phyloP scores from a whole-genome alignment of 2,888 invertebrate species.

The Ceriagrion tenellum region DNA sequence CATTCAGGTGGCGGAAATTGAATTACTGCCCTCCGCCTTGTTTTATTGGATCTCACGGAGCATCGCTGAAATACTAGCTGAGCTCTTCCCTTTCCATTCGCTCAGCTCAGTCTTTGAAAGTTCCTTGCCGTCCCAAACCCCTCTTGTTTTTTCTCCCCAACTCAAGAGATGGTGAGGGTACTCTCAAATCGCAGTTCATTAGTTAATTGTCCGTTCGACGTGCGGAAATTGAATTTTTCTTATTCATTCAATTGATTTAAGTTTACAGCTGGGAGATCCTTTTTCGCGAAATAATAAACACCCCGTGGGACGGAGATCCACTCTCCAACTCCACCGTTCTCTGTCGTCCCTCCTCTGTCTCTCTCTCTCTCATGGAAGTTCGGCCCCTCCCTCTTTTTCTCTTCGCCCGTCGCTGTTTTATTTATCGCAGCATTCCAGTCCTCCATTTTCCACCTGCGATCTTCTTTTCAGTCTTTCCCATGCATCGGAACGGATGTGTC shows the following conservation, averaged over 20 bases:
- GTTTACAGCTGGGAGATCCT: not conserved
- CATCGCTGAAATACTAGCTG: not conserved
- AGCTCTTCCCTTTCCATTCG: not conserved
- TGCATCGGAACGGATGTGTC: too few species aligned
- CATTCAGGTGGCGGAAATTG: not conserved
- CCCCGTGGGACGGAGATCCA: not conserved
- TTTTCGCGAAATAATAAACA: slow-evolving; percentile 29
- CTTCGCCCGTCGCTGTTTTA: too few species aligned
- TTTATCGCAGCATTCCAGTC: too few species aligned
- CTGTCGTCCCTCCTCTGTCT: not conserved
- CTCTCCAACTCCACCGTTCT: not conserved
- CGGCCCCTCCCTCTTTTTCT: not conserved
- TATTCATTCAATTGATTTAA: slow-evolving; percentile 11
- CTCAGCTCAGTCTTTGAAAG: not conserved
- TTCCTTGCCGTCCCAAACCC: not conserved
- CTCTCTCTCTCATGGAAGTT: not conserved
- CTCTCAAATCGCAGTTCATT: not conserved
- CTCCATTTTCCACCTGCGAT: too few species aligned
- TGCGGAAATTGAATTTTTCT: not conserved
- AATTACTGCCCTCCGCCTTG: not conserved
- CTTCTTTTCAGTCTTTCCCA: too few species aligned
- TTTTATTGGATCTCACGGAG: not conserved
- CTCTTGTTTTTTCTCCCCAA: not conserved
- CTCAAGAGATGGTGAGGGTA: not conserved
- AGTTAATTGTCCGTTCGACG: not conserved